Conservation (phyloP, 2,888 invertebrate species). For the Pyrochroa serraticornis region DNA sequence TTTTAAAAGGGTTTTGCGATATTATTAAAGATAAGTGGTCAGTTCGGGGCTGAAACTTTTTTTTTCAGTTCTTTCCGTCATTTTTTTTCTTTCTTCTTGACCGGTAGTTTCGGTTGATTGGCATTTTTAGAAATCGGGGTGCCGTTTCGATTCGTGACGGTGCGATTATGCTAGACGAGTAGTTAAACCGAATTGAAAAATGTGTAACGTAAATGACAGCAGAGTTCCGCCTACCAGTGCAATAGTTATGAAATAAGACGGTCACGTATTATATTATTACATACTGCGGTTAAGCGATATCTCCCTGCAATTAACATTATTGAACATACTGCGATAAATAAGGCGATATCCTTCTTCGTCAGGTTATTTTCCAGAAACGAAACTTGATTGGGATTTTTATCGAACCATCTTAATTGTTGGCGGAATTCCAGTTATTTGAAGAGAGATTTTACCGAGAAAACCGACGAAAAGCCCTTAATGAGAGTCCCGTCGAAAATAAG, state of each 20-base stretch:
- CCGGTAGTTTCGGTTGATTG: too few species aligned
- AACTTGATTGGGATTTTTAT: slow-evolving; percentile 27
- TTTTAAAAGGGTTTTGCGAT: slow-evolving; percentile 58
- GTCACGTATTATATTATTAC: slow-evolving; percentile 39
- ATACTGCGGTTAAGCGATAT: slow-evolving; percentile 31
- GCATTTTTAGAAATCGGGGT: too few species aligned
- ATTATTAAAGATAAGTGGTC: slow-evolving; percentile 58
- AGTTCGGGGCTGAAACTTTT: slow-evolving; percentile 31
- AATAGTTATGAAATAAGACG: slow-evolving; percentile 28
- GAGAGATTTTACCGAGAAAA: background rate
- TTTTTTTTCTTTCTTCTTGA: slow-evolving; percentile 2
- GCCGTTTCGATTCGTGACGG: too few species aligned
- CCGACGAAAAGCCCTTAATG: slow-evolving; percentile 1
- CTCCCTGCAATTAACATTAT: slow-evolving; percentile 36
- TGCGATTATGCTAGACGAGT: too few species aligned
- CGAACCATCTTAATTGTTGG: slow-evolving; percentile 21
- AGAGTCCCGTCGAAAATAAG: background rate
- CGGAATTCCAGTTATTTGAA: slow-evolving; percentile 1
- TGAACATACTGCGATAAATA: slow-evolving; percentile 31
- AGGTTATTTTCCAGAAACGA: slow-evolving; percentile 21
- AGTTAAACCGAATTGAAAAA: slow-evolving; percentile 36
- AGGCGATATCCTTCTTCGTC: slow-evolving; percentile 22
- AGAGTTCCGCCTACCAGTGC: slow-evolving; percentile 18
- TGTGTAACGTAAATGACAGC: slow-evolving; percentile 42
- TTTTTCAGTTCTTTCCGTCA: slow-evolving; percentile 19